Base-by-base conservation (phyloP, 2,113 vertebrate genomes). In the Sebastes fasciatus region DNA sequence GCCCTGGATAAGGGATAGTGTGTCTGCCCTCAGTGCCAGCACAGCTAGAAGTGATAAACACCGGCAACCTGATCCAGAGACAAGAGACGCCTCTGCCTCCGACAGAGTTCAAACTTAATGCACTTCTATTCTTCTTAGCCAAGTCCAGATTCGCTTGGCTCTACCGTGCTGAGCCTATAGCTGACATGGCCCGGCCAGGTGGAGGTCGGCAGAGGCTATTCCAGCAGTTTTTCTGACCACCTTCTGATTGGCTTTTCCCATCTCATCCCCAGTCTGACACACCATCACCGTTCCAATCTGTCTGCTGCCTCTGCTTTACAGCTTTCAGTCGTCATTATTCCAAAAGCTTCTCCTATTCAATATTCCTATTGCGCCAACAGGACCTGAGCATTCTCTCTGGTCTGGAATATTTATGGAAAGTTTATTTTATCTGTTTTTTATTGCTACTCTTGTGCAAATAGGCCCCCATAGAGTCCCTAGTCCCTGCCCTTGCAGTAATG, bases 21-120 rank as follows among this genome's bases (percentile, higher is more conserved):
- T 97, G 96, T 96, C 97, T 94, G 92, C 93, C 95, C 94, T 96
- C 95, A 94, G 93, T 94, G 95, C 96, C 96, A 96, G 95, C 95
- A 83, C 94, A 96, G 96, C 96, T 96, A 96, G 94, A 96, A 95
- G 95, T 97, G 97, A 98, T 97, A 97, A 96, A 96, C 95, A 97
- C 96, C 93, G 95, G 97, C 96, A 97, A 98, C 96, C 96, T 92
- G 95, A 98, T 96, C 96, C 89, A 91, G 96, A 96, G 94, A 91
- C 95, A 92, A 93, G 96, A 97, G 95, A 90, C 94, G 96, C 95
- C 96, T 95, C 87, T 95, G 95, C 96, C 96, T 96, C 95, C 94
- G 94, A 96, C 96, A 94, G 95, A 96, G 96, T 96, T 97, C 94
- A 95, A 96, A 97, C 96, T 96, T 96, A 94, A 96, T 96, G 94